Base-by-base conservation (phyloP, 2,888 invertebrate species). In the Ormyrus pomaceus region DNA sequence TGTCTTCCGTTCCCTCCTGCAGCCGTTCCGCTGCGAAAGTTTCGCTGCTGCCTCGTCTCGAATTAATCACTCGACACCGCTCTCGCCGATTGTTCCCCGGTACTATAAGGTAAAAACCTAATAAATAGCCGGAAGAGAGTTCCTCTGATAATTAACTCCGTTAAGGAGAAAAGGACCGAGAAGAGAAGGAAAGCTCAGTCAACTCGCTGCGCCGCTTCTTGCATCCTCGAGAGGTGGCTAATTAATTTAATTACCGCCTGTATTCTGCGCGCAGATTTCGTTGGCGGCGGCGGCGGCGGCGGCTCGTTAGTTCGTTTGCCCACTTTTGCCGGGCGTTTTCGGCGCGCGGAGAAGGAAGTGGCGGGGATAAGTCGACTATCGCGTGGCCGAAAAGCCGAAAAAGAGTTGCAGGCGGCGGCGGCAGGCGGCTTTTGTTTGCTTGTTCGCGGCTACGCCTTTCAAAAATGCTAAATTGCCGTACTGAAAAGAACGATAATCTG, bases 231-330 rank as follows among this genome's bases (percentile, higher is more conserved):
- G 77, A 80, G 88, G 85, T 87, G 87, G 87, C 88, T 89, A 89
- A 89, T 89, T 89, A 89, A 89, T 89, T 89, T 88, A 88, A 89
- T 89, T 89, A 89, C 88, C 87, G 85, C 85, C 86, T 85, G 83
- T 13, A 73, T 77, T 80, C 77, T 80, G 58, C 55, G 51, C 19
- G 58, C 86, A 86, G 87, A 87, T 88, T 88, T 86, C 83, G 82
- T 81, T 66, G 79, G 78, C 13, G 62, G 73, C 69, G 75, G 56
- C 80, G 75, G 56, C 80, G 66, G 71, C 76, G 34, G n/a, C 46
- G 59, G 13, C 50, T 19, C 66, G 53, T 11, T 78, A 56, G 50
- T 51, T 58, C 68, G 59, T 68, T 78, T 68, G 53, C 59, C 59
- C 10, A n/a, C 59, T 62, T 66, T 51, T 65, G 66, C 62, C 13